Base-by-base conservation (phyloP, 2,888 invertebrate species). In the Aricia artaxerxes region DNA sequence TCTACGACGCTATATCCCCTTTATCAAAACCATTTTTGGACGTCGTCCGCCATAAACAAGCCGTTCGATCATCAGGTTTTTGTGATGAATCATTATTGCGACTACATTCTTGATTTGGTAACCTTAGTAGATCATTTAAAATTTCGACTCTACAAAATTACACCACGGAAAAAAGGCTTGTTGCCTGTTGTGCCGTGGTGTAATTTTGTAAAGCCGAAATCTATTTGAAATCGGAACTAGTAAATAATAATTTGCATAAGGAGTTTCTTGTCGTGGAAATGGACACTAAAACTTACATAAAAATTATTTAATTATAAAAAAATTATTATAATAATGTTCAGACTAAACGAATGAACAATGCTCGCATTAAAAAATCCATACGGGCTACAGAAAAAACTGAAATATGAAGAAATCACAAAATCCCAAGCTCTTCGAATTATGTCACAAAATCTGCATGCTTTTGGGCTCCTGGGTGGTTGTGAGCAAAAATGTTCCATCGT, bases 1-100 rank as follows among this genome's bases (percentile, higher is more conserved):
- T 78, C 69, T 38, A 57, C 31, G 24, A 76, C 76, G 60, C 69
- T 80, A 38, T 38, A 78, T 75, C 72, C 44, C 53, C 73, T 79
- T 57, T 79, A 57, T 79, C 79, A 76, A 64, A 76, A 31, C 69
- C 69, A 35, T 35, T 69, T 69, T 69, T 69, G 11, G 11, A 11
- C 35, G 69, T 38, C 11, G 35, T 16, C 35, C 69, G 69, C 13
- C 13, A 69, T 69, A 69, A 35, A 35, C 69, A 35, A 69, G 31
- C 31, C 35, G 35, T 11, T 24, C 24, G 24, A 24, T 24, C 3
- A 4, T 49, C 49, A 13, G 16, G 16, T 57, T 57, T 57, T 57
- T 57, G 16, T 57, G 57, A 16, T 13, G 16, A 57, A 57, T 57
- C 4, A 57, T 57, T 4, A 13, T 4, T 57, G 16, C 57, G 6